These are phyloP conservation scores for Mormyrus hasselquistii DNA, from an alignment of 2,797 vertebrate species.

Conservation along the genomic window DNA sequence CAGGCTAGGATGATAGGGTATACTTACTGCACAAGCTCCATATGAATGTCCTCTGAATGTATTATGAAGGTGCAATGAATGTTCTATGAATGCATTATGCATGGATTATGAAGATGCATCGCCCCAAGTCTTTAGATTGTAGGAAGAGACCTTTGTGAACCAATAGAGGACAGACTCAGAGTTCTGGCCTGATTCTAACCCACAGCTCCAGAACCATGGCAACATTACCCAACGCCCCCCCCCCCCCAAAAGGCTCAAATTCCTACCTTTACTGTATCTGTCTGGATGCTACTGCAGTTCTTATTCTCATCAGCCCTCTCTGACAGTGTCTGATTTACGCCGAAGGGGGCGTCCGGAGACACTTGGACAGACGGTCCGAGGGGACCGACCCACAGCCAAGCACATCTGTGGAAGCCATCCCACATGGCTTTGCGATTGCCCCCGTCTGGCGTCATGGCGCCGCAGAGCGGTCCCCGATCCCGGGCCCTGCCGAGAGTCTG, in stretches of 20 bases:
- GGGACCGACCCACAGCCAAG: background rate
- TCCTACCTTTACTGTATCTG: background rate
- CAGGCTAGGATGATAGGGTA: background rate
- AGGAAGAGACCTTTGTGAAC: background rate
- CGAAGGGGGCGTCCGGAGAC: background rate
- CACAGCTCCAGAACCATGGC: background rate
- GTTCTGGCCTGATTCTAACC: background rate
- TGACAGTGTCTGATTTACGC: background rate
- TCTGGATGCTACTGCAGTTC: background rate
- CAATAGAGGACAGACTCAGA: background rate
- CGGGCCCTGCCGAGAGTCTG: background rate
- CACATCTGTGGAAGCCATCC: conserved; percentile 1
- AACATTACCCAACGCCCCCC: background rate
- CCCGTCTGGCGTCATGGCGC: background rate
- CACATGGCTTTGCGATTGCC: background rate
- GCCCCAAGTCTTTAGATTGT: background rate
- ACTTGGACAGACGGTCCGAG: background rate
- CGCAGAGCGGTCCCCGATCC: background rate
- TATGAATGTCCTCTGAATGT: background rate
- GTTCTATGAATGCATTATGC: no score
- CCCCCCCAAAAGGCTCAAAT: background rate
- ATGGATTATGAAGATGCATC: no score
- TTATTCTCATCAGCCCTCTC: background rate
- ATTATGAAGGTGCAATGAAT: background rate
- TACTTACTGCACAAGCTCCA: background rate